These are phyloP conservation scores for Petrocephalus sullivani DNA, from an alignment of 2,797 vertebrate species.

Conservation along the genomic window DNA sequence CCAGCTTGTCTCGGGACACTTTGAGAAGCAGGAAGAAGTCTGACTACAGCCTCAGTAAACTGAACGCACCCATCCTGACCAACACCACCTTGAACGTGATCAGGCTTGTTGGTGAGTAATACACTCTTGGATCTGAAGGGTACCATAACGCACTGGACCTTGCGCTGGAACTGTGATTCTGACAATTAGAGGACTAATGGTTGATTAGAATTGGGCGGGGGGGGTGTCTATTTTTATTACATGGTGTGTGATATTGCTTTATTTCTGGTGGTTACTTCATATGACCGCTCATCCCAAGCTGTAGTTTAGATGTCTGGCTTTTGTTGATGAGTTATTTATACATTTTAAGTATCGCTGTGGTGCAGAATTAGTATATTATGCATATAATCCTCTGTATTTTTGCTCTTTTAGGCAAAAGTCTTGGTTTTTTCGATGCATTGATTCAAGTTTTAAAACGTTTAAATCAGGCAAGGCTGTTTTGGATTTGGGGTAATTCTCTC, in stretches of 20 bases:
- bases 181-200: slow-evolving; percentile 43
- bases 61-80: slow-evolving; percentile 90
- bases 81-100: slow-evolving; percentile 97
- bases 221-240: slow-evolving; percentile 15
- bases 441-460: not conserved
- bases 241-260: slow-evolving; percentile 42
- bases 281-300: slow-evolving; percentile 39
- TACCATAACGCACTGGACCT: slow-evolving; percentile 28
- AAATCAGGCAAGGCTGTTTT: not conserved
- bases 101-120: slow-evolving; percentile 88
- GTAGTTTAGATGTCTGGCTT: slow-evolving; percentile 25
- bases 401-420: not conserved
- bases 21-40: slow-evolving; percentile 85
- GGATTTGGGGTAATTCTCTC: not conserved
- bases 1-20: slow-evolving; percentile 83
- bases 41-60: slow-evolving; percentile 89
- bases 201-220: slow-evolving; percentile 14
- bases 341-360: not conserved
- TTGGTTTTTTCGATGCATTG: not conserved
- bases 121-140: slow-evolving; percentile 9
- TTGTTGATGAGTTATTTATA: not conserved
- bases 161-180: slow-evolving; percentile 40
- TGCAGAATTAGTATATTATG: not conserved
- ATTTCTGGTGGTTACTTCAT: slow-evolving; percentile 41
- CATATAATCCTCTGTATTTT: not conserved